phyloP scores from a whole-genome alignment of 2,888 invertebrate species.

The Auanema sp. region DNA sequence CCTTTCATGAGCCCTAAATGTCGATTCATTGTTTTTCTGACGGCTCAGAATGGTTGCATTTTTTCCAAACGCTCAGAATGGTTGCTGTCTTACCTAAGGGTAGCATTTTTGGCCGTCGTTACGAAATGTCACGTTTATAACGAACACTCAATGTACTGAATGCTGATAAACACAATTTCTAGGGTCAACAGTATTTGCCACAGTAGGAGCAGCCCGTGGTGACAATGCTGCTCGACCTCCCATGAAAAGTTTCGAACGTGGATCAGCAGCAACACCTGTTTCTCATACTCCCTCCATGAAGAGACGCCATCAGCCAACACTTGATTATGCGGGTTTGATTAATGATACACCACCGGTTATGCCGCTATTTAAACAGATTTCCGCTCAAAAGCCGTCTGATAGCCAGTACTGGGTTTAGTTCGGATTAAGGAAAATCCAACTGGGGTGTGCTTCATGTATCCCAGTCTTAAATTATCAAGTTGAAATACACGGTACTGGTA shows the following conservation, averaged over 20 bases:
- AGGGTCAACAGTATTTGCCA: conserved; percentile 51
- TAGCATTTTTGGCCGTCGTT: too few relatives aligned
- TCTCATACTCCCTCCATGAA: conserved; percentile 6
- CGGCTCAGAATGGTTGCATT: too few relatives aligned
- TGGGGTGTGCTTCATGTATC: too few relatives aligned
- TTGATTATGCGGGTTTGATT: conserved; percentile 41
- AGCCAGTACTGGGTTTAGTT: conserved; percentile 19
- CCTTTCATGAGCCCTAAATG: too few relatives aligned
- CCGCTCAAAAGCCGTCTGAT: conserved; percentile 20
- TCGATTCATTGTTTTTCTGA: too few relatives aligned
- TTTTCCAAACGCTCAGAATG: too few relatives aligned
- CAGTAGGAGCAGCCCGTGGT: conserved; percentile 20
- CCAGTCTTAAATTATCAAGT: too few relatives aligned
- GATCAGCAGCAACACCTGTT: conserved; percentile 2
- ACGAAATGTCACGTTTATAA: too few relatives aligned
- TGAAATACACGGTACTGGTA: too few relatives aligned
- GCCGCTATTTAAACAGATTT: conserved; percentile 45
- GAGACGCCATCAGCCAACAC: conserved; percentile 19
- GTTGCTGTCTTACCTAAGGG: too few relatives aligned
- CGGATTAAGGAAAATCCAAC: too few relatives aligned
- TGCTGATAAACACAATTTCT: conserved; percentile 19
- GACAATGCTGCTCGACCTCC: conserved; percentile 7
- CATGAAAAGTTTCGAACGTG: conserved; percentile 9
- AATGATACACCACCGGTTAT: conserved; percentile 42
- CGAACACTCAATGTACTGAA: too few relatives aligned